phyloP scores from a whole-genome alignment of 2,888 invertebrate genomes.

The Andrena hattorfiana region DNA sequence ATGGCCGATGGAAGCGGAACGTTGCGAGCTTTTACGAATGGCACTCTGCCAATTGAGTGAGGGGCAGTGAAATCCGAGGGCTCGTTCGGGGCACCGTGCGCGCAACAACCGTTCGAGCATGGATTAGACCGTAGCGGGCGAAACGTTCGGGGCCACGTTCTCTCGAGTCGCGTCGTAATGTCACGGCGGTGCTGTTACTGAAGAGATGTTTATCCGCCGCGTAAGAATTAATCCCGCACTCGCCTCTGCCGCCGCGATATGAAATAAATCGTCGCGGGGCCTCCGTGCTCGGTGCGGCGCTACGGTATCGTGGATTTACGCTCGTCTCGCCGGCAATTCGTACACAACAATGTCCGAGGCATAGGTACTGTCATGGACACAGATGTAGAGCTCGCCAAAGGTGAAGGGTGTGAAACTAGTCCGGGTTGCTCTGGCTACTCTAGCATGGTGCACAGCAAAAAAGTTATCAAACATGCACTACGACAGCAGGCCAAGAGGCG shows the following conservation, averaged over 20 bases:
- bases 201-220: slow-evolving; percentile 65
- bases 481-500: slow-evolving; percentile 91
- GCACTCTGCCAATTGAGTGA: slow-evolving; percentile 59
- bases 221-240: slow-evolving; percentile 11
- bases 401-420: slow-evolving; percentile 80
- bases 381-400: slow-evolving; percentile 79
- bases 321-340: slow-evolving; percentile 53
- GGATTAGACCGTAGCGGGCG: slow-evolving; percentile 18
- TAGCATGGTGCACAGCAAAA: slow-evolving; percentile 87
- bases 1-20: slow-evolving; percentile 79
- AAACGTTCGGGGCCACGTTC: slow-evolving; percentile 22
- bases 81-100: slow-evolving; percentile 13
- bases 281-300: slow-evolving; percentile 8
- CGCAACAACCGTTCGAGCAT: neutral
- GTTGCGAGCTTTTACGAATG: slow-evolving; percentile 63
- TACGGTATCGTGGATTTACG: slow-evolving; percentile 43
- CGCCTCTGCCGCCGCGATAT: slow-evolving; percentile 35
- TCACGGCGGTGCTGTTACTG: slow-evolving; percentile 50
- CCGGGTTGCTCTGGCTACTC: slow-evolving; percentile 81
- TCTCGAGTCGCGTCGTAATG: slow-evolving; percentile 46
- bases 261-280: slow-evolving; percentile 41
- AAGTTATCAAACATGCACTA: slow-evolving; percentile 91
- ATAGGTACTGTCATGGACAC: slow-evolving; percentile 78
- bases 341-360: slow-evolving; percentile 55
- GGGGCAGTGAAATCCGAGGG: slow-evolving; percentile 33